These are phyloP conservation scores for Eupithecia vulgata DNA, from an alignment of 2,888 invertebrate species.

Conservation along the genomic window DNA sequence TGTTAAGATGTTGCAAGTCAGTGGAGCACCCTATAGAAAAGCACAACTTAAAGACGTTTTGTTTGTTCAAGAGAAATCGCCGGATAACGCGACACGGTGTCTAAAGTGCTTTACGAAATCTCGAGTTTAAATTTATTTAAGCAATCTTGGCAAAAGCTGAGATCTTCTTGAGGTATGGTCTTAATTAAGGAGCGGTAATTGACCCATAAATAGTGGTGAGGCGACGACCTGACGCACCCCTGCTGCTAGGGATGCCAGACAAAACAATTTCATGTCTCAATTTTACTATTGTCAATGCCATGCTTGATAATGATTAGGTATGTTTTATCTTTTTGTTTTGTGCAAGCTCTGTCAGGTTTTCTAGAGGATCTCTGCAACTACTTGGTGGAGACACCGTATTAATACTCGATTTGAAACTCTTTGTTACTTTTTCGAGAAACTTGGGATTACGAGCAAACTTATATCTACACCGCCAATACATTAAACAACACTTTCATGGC, in stretches of 20 bases:
- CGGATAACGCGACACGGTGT: conserved; percentile 47
- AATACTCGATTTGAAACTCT: background rate
- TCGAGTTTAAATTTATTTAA: conserved; percentile 62
- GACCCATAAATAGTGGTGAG: conserved; percentile 64
- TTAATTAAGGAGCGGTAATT: conserved; percentile 67
- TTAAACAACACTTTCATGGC: background rate
- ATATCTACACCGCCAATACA: background rate
- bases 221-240: conserved; percentile 46
- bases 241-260: conserved; percentile 35
- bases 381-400: background rate
- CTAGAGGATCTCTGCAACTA: background rate
- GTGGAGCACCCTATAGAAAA: conserved; percentile 29
- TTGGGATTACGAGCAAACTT: background rate
- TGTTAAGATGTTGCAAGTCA: background rate
- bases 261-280: conserved; percentile 4
- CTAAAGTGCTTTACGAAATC: conserved; percentile 56
- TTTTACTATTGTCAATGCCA: background rate
- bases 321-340: background rate
- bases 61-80: conserved; percentile 41
- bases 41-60: conserved; percentile 37
- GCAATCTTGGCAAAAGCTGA: conserved; percentile 63
- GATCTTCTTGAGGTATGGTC: conserved; percentile 63
- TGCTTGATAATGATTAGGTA: background rate
- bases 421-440: background rate
- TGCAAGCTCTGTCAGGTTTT: background rate